Conservation (phyloP, 2,113 vertebrate genomes). For the Perca fluviatilis region DNA sequence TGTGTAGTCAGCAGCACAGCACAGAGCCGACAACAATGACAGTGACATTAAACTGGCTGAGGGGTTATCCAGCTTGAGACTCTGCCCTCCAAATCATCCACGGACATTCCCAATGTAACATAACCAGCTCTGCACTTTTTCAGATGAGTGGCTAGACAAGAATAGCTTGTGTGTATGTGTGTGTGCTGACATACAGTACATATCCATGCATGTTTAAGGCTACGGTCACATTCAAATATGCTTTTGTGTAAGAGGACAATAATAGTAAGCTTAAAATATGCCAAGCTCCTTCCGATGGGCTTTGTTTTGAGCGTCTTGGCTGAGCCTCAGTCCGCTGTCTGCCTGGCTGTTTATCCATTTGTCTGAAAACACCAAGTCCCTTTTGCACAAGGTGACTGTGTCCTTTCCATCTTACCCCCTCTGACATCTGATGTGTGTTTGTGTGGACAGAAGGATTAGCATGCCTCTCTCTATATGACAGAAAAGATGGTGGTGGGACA, state of each 20-base stretch:
- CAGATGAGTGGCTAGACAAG: slow-evolving; percentile 64
- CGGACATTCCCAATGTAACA: slow-evolving; percentile 58
- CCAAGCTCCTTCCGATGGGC: slow-evolving; percentile 23
- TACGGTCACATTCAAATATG: slow-evolving; percentile 33
- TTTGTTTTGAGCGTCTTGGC: slow-evolving; percentile 48
- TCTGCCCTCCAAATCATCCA: slow-evolving; percentile 59
- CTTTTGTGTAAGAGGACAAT: slow-evolving; percentile 41
- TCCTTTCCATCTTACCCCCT: slow-evolving; percentile 50
- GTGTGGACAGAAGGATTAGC: slow-evolving; percentile 56
- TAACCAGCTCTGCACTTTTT: slow-evolving; percentile 64
- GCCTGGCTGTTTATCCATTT: slow-evolving; percentile 46
- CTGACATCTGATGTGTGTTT: slow-evolving; percentile 48
- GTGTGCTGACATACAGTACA: slow-evolving; percentile 23
- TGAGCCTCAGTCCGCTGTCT: slow-evolving; percentile 38
- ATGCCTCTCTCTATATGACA: slow-evolving; percentile 42
- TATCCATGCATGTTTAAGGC: slow-evolving; percentile 35
- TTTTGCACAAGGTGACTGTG: slow-evolving; percentile 72
- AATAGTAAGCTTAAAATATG: slow-evolving; percentile 36
- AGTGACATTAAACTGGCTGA: slow-evolving; percentile 65
- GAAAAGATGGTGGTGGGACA: slow-evolving; percentile 39
- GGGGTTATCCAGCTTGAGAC: slow-evolving; percentile 58
- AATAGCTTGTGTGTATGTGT: slow-evolving; percentile 59
- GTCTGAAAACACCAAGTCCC: slow-evolving; percentile 39
- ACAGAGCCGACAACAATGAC: slow-evolving; percentile 60
- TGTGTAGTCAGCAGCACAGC: slow-evolving; percentile 54